Base-by-base conservation (phyloP, 2,888 invertebrate species). In the Ichneumoninae sp. region DNA sequence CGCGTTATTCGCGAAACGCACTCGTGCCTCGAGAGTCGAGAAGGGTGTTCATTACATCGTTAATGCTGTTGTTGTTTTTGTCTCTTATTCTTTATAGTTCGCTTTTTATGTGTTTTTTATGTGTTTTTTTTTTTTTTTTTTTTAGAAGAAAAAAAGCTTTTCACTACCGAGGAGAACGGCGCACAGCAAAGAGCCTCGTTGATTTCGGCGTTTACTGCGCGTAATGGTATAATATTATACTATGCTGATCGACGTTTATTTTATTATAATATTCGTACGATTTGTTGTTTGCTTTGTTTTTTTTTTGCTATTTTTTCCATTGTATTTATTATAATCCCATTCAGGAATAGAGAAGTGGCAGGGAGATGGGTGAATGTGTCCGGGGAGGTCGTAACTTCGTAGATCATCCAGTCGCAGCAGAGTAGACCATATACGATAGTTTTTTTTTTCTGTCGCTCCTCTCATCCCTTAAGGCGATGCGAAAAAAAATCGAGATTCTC, bases 161-260 rank as follows among this genome's bases (percentile, higher is more conserved):
- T 78, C 65, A 52, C 71, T 65, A 71, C 22, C 65, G 79, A 79
- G 71, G 79, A 79, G 70, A 79, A 79, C 70, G 57, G 68, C 66
- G 50, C 68, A 65, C 76, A 57, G 40, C 30, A 57, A 57, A 77
- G 26, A 57, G 68, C 44, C 66, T 68, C 66, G 57, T 57, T 57
- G 76, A 22, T 76, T 52, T 52, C 47, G 44, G 44, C 33, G 44
- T 76, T 69, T 68, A 44, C 60, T 54, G 74, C 65, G 50, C 50
- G 36, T 44, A 76, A 77, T 75, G 47, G 63, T 47, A 66, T 66
- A 47, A 66, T 44, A 57, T 71, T 57, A 50, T 63, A 57, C 40
- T 70, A 68, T 52, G 68, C 54, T 74, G 68, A 74, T 80, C 74
- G 52, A 60, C 30, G 33, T 33, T 50, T 8, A 57, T 40, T 65